Conservation (phyloP, 2,888 invertebrate genomes). For the Sphaerophoria rueppellii region DNA sequence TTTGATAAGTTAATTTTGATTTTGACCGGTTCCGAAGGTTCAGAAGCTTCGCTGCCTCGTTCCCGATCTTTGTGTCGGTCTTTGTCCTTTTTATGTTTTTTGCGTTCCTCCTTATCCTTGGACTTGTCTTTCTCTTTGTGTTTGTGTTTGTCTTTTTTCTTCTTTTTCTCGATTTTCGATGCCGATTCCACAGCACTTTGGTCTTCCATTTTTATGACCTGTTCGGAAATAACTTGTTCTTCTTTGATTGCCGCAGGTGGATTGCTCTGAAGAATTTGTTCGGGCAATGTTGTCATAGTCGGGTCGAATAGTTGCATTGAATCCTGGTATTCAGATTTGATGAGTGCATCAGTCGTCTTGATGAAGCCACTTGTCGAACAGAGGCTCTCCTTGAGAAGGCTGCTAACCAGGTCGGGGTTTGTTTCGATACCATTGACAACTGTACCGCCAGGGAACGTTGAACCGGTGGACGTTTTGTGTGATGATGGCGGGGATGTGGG, state of each 20-base stretch:
- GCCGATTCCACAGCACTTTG: conserved; percentile 49
- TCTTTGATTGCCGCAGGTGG: conserved; percentile 75
- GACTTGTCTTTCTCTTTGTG: conserved; percentile 91
- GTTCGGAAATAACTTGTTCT: conserved; percentile 58
- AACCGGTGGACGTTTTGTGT: conserved; percentile 54
- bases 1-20: conserved; percentile 83
- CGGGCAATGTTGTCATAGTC: conserved; percentile 79
- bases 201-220: conserved; percentile 60
- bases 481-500: conserved; percentile 41
- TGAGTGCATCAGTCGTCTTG: conserved; percentile 76
- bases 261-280: conserved; percentile 81
- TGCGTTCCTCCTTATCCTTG: conserved; percentile 87
- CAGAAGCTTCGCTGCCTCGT: conserved; percentile 74
- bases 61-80: conserved; percentile 82
- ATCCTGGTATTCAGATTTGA: conserved; percentile 78
- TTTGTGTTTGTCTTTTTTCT: conserved; percentile 90
- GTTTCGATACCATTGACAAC: conserved; percentile 87
- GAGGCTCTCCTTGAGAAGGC: conserved; percentile 86
- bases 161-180: conserved; percentile 83
- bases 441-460: conserved; percentile 50
- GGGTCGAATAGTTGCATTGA: conserved; percentile 80
- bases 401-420: conserved; percentile 88
- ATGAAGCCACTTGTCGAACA: conserved; percentile 78
- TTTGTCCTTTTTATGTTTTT: conserved; percentile 88
- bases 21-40: conserved; percentile 80